These are phyloP conservation scores for pig (Sus scrofa) DNA, from an alignment of 2,113 vertebrate species.

Conservation along the genomic window DNA sequence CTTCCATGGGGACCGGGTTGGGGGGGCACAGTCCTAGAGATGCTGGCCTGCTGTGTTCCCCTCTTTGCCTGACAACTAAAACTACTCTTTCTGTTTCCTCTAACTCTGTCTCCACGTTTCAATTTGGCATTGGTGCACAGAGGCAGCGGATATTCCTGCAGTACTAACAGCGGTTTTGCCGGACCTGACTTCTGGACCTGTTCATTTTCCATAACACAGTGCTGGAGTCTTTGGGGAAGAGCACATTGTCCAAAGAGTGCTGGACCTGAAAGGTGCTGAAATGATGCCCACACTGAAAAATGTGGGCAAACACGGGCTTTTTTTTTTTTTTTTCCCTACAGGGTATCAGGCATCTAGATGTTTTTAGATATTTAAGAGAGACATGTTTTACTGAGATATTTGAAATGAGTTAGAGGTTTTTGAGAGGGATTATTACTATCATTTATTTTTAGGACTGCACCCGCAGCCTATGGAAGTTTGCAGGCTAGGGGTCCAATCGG, in stretches of 20 bases:
- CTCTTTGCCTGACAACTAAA: too few relatives aligned
- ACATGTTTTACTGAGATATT: background rate
- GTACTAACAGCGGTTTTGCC: background rate
- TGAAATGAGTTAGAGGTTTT: background rate
- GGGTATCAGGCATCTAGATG: background rate
- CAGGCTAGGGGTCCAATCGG: too few relatives aligned
- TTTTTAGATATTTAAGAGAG: background rate
- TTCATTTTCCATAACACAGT: background rate
- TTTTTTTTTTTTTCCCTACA: background rate
- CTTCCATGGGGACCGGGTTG: too few relatives aligned
- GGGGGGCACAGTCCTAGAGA: too few relatives aligned
- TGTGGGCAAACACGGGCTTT: background rate
- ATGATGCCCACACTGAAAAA: background rate
- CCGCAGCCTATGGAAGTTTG: too few relatives aligned
- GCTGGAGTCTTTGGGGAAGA: background rate
- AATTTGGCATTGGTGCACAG: too few relatives aligned
- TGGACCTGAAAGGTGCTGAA: background rate
- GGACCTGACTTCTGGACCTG: background rate
- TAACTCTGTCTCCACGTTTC: too few relatives aligned
- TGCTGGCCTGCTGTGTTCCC: too few relatives aligned
- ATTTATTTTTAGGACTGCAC: too few relatives aligned
- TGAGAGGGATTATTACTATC: background rate
- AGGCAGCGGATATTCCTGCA: background rate
- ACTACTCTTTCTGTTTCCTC: too few relatives aligned
- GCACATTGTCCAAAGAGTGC: background rate